Evolutionary conservation across 37 sponge, comb jelly and placozoan genomes (phyloP).

Genomic region (Eunapius fragilis): DNA sequence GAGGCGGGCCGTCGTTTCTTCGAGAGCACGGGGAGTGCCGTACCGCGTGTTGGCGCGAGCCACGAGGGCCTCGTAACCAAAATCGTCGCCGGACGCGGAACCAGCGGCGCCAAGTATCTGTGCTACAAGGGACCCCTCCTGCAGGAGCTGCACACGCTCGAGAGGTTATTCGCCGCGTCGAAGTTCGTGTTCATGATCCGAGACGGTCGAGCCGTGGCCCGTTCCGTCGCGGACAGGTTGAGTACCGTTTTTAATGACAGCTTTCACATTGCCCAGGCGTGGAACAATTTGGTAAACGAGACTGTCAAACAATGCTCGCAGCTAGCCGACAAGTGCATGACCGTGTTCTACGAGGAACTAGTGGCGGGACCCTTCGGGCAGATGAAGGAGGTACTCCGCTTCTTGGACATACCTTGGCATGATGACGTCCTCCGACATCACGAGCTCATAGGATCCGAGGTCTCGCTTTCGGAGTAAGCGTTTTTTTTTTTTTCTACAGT

Average conservation of each 20-base stretch:
- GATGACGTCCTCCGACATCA: constrained; percentile 80
- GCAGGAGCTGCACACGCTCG: constrained; percentile 47
- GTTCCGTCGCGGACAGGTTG: constrained; percentile 80
- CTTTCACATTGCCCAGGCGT: constrained; percentile 66
- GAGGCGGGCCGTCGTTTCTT: constrained; percentile 58
- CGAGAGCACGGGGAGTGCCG: constrained; percentile 62
- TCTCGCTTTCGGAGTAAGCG: constrained; percentile 79
- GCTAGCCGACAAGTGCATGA: constrained; percentile 32
- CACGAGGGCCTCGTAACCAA: constrained; percentile 48
- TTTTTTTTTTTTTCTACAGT: no score
- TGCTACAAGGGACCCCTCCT: constrained; percentile 95
- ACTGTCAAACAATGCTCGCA: constrained; percentile 61
- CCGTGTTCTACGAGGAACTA: constrained; percentile 81
- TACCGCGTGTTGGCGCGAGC: constrained; percentile 48
- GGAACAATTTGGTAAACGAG: constrained; percentile 64
- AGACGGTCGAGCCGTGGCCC: constrained; percentile 88
- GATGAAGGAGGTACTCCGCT: constrained; percentile 64
- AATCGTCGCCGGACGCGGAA: constrained; percentile 68
- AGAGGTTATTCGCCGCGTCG: constrained; percentile 68
- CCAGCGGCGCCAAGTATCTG: constrained; percentile 42
- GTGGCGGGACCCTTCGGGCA: constrained; percentile 48
- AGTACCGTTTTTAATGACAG: constrained; percentile 58
- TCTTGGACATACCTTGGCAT: constrained; percentile 77
- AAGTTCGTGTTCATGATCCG: constrained; percentile 84
- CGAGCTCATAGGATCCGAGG: constrained; percentile 52